Evolutionary conservation across 2,888 invertebrate species (phyloP).

Genomic region (Parthenolecanium corni): DNA sequence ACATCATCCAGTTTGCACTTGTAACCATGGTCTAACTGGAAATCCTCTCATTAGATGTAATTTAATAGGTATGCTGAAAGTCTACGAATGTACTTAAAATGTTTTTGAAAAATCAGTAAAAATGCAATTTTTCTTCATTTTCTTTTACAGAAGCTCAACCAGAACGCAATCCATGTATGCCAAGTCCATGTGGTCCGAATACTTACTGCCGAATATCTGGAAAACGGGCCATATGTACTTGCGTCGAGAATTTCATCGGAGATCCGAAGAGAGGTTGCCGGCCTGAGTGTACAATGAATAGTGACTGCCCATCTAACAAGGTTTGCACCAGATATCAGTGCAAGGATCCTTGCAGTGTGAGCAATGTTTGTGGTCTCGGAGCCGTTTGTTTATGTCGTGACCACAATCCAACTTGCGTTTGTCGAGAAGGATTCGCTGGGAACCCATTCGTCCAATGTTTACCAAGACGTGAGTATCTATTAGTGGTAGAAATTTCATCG

Average conservation of each 20-base stretch:
- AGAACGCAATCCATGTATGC: conserved; percentile 55
- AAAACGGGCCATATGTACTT: conserved; percentile 63
- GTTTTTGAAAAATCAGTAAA: background rate
- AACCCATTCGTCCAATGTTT: conserved; percentile 68
- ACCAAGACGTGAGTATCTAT: conserved; percentile 41
- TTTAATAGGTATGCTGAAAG: conserved; percentile 37
- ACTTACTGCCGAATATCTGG: conserved; percentile 61
- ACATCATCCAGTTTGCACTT: conserved; percentile 70
- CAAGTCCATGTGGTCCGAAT: conserved; percentile 65
- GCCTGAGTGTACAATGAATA: conserved; percentile 70
- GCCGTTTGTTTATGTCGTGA: conserved; percentile 67
- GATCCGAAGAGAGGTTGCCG: conserved; percentile 65
- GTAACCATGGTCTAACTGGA: conserved; percentile 58
- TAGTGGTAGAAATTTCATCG: background rate
- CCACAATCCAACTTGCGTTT: conserved; percentile 71
- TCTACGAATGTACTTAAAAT: no score
- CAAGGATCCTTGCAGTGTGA: conserved; percentile 56
- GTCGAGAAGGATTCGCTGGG: conserved; percentile 64
- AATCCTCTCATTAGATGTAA: conserved; percentile 67
- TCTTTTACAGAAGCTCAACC: conserved; percentile 40
- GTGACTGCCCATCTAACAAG: conserved; percentile 61
- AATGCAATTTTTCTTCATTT: background rate
- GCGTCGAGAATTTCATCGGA: conserved; percentile 61
- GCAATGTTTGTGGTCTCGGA: conserved; percentile 64
- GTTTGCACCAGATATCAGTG: conserved; percentile 63